Conservation (phyloP, 2,888 invertebrate genomes). For the Torymus texanus region DNA sequence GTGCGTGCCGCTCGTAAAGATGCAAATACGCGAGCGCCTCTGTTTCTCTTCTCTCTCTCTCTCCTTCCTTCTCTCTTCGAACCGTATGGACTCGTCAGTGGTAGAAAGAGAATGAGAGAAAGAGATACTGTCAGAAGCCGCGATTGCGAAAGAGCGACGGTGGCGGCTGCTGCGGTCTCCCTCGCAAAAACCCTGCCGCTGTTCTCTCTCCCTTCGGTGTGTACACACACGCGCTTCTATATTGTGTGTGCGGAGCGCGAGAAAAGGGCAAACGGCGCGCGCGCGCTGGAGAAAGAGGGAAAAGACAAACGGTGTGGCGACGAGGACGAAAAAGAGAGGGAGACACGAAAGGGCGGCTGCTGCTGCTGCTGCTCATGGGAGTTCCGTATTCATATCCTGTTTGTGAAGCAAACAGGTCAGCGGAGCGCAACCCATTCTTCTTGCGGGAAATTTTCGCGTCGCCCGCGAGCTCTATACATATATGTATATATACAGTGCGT, state of each 20-base stretch:
- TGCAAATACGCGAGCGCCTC: conserved; percentile 66
- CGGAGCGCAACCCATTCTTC: conserved; percentile 43
- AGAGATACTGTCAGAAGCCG: conserved; percentile 67
- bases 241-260: conserved; percentile 60
- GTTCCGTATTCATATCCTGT: conserved; percentile 47
- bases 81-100: conserved; percentile 69
- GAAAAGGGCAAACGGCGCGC: conserved; percentile 21
- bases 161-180: conserved; percentile 25
- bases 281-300: conserved; percentile 16
- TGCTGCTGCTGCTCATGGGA: conserved; percentile 5
- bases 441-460: conserved; percentile 43
- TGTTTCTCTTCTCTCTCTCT: neutral
- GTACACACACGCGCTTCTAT: conserved; percentile 54
- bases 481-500: neutral
- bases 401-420: conserved; percentile 51
- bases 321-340: conserved; percentile 7
- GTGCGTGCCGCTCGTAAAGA: conserved; percentile 69
- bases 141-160: conserved; percentile 65
- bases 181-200: neutral
- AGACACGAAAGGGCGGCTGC: neutral
- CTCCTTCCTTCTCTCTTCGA: neutral
- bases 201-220: conserved; percentile 9
- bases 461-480: neutral
- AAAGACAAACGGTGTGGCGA: conserved; percentile 29
- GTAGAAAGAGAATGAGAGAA: conserved; percentile 52